Base-by-base conservation (phyloP, 2,888 invertebrate species). In the Stegana nigrithorax region DNA sequence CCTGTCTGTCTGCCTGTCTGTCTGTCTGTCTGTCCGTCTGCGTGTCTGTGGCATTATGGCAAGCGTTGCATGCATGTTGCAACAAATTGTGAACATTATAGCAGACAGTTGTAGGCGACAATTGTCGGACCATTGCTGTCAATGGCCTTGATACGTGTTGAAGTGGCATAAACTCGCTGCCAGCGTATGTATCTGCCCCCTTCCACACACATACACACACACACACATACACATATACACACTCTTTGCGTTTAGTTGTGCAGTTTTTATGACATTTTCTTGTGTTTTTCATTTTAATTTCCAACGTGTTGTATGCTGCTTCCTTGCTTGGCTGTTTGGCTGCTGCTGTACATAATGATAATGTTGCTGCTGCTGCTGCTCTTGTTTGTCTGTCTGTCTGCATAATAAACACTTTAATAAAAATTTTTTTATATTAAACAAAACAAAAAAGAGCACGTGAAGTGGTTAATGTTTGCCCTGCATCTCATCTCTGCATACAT, bases 1-100 rank as follows among this genome's bases (percentile, higher is more conserved):
- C 65, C n/a, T n/a, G n/a, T n/a, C n/a, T n/a, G n/a, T n/a, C n/a
- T n/a, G n/a, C n/a, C n/a, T n/a, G n/a, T n/a, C n/a, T n/a, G n/a
- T n/a, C n/a, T n/a, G n/a, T n/a, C n/a, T n/a, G n/a, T n/a, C n/a
- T n/a, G n/a, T n/a, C 65, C 55, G 44, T 57, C 42, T 56, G 51
- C 21, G 60, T 63, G 70, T 67, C 67, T 26, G 63, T 61, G 64
- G 73, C 59, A 53, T 59, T 63, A n/a, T n/a, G n/a, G n/a, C n/a
- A n/a, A n/a, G n/a, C n/a, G n/a, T n/a, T n/a, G n/a, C n/a, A n/a
- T 60, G 56, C 39, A 51, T 56, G 59, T 27, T 39, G 62, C 53
- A 47, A 64, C 57, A 64, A 62, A 65, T n/a, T n/a, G n/a, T 53
- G 66, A 64, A 64, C 58, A 67, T 64, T 67, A 64, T 67, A n/a